phyloP scores from a whole-genome alignment of 2,888 invertebrate species.

The Drosophila cracens region DNA sequence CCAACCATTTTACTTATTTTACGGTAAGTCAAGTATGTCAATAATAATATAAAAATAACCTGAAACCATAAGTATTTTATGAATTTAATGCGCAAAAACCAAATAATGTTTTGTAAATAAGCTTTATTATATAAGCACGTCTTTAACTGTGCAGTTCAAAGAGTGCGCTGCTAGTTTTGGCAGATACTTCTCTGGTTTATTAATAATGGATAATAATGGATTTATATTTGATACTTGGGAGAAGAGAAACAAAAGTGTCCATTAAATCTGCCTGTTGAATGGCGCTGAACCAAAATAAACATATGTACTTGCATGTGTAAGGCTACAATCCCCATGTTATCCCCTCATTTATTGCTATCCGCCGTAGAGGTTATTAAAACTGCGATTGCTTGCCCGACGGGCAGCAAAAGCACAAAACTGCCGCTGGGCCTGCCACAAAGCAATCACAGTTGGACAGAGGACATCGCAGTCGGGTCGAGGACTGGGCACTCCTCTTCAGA shows the following conservation, averaged over 20 bases:
- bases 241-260: slow-evolving; percentile 9
- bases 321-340: slow-evolving; percentile 22
- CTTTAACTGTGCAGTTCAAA: not conserved
- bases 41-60: not conserved
- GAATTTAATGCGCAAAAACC: not conserved
- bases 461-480: not conserved
- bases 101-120: not conserved
- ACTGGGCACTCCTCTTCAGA: slow-evolving; percentile 33
- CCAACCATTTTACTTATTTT: not conserved
- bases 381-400: slow-evolving; percentile 46
- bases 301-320: slow-evolving; percentile 19
- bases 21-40: slow-evolving; percentile 10
- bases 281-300: slow-evolving; percentile 12
- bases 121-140: not conserved
- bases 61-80: not conserved
- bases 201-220: slow-evolving; percentile 1
- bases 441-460: slow-evolving; percentile 38
- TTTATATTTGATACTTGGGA: slow-evolving; percentile 9
- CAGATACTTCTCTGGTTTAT: not conserved
- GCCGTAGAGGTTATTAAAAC: slow-evolving; percentile 51
- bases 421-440: slow-evolving; percentile 35
- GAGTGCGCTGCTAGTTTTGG: not conserved
- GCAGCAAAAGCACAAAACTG: slow-evolving; percentile 34
- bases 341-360: slow-evolving; percentile 8
- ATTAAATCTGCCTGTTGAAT: slow-evolving; percentile 25